Percentiles rank a stretch among this genome's conserved stretches.
Evolutionary conservation across 2,113 vertebrate genomes (phyloP).

Genomic region (Colius striatus): DNA sequence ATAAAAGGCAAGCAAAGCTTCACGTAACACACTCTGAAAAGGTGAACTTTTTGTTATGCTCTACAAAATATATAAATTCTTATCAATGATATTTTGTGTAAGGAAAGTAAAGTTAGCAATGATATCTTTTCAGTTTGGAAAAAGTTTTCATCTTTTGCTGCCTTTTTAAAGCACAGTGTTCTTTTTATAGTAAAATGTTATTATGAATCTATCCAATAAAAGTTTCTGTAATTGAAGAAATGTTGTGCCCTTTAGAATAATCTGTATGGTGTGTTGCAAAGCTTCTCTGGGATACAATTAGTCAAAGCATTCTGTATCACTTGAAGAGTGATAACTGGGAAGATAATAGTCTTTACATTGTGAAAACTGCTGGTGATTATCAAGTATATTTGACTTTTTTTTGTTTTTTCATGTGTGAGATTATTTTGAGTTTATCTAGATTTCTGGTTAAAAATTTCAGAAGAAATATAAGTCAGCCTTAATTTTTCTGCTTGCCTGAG

Average conservation of each 20-base stretch:
- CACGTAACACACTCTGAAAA: slow-evolving; percentile 26
- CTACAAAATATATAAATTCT: slow-evolving; percentile 38
- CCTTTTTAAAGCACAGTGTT: background rate
- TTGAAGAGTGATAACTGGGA: background rate
- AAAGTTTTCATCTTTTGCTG: slow-evolving; percentile 22
- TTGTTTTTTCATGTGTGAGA: background rate
- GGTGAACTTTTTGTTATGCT: slow-evolving; percentile 53
- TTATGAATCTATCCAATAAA: background rate
- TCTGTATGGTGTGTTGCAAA: background rate
- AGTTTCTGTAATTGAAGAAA: background rate
- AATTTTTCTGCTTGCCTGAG: slow-evolving; percentile 4
- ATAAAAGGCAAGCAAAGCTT: slow-evolving; percentile 66
- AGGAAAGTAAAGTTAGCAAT: background rate
- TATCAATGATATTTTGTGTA: slow-evolving; percentile 12
- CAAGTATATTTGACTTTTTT: background rate
- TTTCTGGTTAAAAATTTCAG: background rate
- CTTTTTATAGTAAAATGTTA: background rate
- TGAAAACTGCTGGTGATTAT: background rate
- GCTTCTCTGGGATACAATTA: background rate
- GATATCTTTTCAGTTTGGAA: background rate
- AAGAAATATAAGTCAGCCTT: background rate
- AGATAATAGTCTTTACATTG: background rate
- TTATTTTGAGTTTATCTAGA: background rate
- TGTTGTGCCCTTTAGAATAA: background rate
- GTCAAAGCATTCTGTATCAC: background rate